These are phyloP conservation scores for Rhinichthys klamathensis DNA, from an alignment of 2,113 vertebrate species.

Conservation along the genomic window DNA sequence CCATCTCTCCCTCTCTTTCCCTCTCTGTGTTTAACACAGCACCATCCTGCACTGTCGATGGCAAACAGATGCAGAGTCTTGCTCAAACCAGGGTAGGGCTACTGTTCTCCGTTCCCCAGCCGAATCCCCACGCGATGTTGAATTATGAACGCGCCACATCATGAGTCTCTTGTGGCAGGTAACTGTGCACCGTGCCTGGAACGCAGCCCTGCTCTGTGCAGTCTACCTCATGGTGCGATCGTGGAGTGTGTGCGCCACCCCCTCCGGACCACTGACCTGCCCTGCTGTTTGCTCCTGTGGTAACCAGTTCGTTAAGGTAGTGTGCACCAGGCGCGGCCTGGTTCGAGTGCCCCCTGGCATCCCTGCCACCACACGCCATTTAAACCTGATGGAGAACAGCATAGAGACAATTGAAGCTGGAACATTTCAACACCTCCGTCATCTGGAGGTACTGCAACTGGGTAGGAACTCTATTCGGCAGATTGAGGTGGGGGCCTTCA, in stretches of 20 bases:
- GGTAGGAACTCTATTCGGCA: conserved; percentile 95
- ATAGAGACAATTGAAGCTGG: conserved; percentile 96
- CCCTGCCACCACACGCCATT: conserved; percentile 91
- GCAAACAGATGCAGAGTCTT: conserved; percentile 85
- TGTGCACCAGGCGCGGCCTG: conserved; percentile 92
- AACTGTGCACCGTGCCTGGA: conserved; percentile 96
- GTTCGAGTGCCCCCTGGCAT: conserved; percentile 90
- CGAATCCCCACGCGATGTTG: conserved; percentile 90
- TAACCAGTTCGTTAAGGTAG: conserved; percentile 98
- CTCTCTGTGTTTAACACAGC: conserved; percentile 65
- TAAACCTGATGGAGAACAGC: conserved; percentile 99
- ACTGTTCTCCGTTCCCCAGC: conserved; percentile 82
- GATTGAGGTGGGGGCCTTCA: conserved; percentile 98
- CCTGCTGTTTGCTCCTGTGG: conserved; percentile 94
- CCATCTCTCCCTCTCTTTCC: conserved; percentile 44
- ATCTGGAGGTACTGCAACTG: conserved; percentile 96
- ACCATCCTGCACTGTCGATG: conserved; percentile 79
- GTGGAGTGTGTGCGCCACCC: conserved; percentile 86
- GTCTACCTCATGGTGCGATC: conserved; percentile 91
- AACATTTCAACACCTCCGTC: conserved; percentile 93
- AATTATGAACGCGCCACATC: conserved; percentile 99
- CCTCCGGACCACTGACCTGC: conserved; percentile 89
- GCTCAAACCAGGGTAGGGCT: conserved; percentile 90
- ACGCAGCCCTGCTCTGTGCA: conserved; percentile 87
- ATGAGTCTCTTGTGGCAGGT: conserved; percentile 99